Base-by-base conservation (phyloP, 2,888 invertebrate genomes). In the Amiota minor region DNA sequence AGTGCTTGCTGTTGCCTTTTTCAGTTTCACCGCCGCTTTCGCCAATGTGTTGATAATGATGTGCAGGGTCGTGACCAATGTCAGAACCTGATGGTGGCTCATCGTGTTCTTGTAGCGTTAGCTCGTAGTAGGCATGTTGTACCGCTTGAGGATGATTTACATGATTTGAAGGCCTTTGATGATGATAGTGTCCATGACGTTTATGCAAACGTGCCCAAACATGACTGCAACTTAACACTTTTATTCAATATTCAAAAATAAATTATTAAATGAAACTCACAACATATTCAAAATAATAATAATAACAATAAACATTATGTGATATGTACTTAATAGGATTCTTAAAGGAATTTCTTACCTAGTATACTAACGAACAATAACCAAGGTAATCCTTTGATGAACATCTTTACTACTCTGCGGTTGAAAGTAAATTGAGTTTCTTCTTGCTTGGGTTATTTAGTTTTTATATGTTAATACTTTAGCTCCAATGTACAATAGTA, bases 171-270 rank as follows among this genome's bases (percentile, higher is more conserved):
- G 79, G 73, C 6, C 35, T 35, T 11, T 77, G 75, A 50, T 80
- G 80, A 46, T 78, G 76, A 76, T 83, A 88, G 73, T 85, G 87
- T 46, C 89, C 87, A 78, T 86, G 83, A 45, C 88, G 82, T 70
- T 88, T 88, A 75, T 85, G 80, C n/a, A 87, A 78, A 23, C 87
- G 80, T 16, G 49, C 65, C 23, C 75, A 74, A 79, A 55, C 67
- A 77, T n/a, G 18, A 71, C 85, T 87, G 69, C 12, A 70, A 72
- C 67, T 76, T 75, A 75, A 14, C 1, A 74, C 74, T 23, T 9
- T 45, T 64, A n/a, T n/a, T 10, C 12, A 0, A 14, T 9, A 4
- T 16, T 72, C 61, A 72, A 70, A 71, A 59, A 59, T 68, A 68
- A 72, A 70, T 72, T 61, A 62, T 68, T n/a, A n/a, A n/a, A n/a